Evolutionary conservation across 2,888 invertebrate genomes (phyloP), one percentile per base, ranked within the genome.

Genomic region (Theristus sp.): DNA sequence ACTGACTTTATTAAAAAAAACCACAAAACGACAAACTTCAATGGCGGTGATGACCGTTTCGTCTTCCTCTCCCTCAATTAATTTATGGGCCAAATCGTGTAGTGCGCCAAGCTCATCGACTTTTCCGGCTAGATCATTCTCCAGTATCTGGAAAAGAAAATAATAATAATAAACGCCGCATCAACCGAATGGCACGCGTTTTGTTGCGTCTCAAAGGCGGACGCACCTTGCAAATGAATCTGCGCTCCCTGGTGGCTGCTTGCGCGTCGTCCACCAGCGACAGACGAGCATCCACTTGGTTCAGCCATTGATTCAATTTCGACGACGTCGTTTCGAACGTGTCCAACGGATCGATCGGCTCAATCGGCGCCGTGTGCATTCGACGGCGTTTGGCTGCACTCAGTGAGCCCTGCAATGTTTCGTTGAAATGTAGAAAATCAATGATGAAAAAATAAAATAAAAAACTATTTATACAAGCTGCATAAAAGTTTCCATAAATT

Each of bases 271-370:
- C 38, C 38, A 38, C 6, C 17, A 13, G 38, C 38, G 38, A 13
- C 38, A 73, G 72, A 63, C 74, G 70, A 24, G 17, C 57, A 13
- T 29, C 56, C 30, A 27, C 30, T n/a, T 27, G n/a, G 17, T 38
- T 38, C 38, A 38, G 17, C 29, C 28, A 20, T 3, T 28, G 22
- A 20, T 27, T 17, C 13, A 26, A 29, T 30, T 31, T 57, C 25
- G 57, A 13, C 10, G 10, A 22, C 27, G 64, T 64, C 26, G 62
- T 55, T 27, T 64, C 65, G 28, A 67, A 68, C 38, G 65, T 52
- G 47, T 67, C 66, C 10, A 67, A 62, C 25, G 69, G 62, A 52
- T 71, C 68, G 1, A 64, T 66, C 28, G 71, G 62, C 20, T 69
- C 69, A 56, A 69, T 69, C 31, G 6, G 6, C 10, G 38, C 10